Conservation (phyloP, 2,888 invertebrate genomes). For the Oligia latruncula region DNA sequence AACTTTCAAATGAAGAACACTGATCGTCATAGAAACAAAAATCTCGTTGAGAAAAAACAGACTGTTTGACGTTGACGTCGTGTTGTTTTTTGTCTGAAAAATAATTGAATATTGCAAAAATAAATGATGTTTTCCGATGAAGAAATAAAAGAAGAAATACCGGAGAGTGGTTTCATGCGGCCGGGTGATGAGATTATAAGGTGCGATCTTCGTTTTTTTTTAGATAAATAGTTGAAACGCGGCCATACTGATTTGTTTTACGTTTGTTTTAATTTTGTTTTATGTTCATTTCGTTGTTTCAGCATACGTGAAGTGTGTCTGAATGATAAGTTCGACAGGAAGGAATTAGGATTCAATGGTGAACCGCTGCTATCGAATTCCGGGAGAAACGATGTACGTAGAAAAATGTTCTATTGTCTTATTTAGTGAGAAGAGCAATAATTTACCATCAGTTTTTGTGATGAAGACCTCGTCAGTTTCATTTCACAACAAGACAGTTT, state of each 20-base stretch:
- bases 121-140: conserved; percentile 89
- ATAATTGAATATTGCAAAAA: conserved; percentile 87
- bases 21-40: conserved; percentile 82
- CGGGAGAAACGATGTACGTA: conserved; percentile 81
- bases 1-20: conserved; percentile 74
- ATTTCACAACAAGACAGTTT: conserved; percentile 10
- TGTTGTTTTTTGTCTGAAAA: conserved; percentile 85
- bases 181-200: conserved; percentile 87
- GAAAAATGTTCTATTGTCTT: conserved; percentile 2
- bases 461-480: conserved; percentile 9
- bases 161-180: conserved; percentile 82
- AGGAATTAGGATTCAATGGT: conserved; percentile 78
- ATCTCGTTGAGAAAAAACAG: conserved; percentile 79
- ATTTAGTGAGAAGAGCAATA: not conserved
- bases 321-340: conserved; percentile 84
- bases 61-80: conserved; percentile 73
- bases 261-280: conserved; percentile 67
- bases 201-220: conserved; percentile 74
- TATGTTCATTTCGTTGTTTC: conserved; percentile 76
- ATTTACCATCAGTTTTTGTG: not conserved
- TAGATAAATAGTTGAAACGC: conserved; percentile 69
- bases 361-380: conserved; percentile 79
- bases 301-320: conserved; percentile 85
- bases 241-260: conserved; percentile 77
- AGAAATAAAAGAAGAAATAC: conserved; percentile 86